Conservation (phyloP, 1,140 invertebrate species). For the Achatina immaculata region DNA sequence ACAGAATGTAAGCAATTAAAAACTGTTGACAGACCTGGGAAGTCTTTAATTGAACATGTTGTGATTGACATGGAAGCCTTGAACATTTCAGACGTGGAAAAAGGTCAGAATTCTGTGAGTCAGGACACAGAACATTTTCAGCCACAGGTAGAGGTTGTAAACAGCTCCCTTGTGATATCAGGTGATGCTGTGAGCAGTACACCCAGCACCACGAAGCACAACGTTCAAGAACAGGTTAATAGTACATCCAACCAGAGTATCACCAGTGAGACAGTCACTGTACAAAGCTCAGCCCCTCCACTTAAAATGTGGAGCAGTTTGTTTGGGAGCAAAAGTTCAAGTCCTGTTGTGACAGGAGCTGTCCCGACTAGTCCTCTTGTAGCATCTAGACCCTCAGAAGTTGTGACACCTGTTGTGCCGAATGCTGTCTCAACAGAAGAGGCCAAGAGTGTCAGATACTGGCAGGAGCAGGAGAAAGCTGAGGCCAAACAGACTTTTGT, state of each 20-base stretch:
- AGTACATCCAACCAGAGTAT: neutral
- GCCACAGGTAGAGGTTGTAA: neutral
- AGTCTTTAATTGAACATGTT: slow-evolving; percentile 14
- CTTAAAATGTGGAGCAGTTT: slow-evolving; percentile 35
- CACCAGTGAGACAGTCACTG: neutral
- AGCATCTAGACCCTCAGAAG: no score
- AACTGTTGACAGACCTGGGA: neutral
- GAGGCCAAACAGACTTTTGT: slow-evolving; percentile 12
- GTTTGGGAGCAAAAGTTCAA: slow-evolving; percentile 17
- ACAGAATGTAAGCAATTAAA: neutral
- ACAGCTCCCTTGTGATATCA: neutral
- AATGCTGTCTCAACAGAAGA: neutral
- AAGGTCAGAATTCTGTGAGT: neutral
- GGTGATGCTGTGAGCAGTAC: neutral
- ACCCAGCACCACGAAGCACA: neutral
- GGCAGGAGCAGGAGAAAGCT: slow-evolving; percentile 29
- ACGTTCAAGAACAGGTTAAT: neutral
- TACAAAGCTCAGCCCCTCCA: neutral
- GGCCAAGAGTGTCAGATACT: slow-evolving; percentile 16
- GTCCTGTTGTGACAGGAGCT: neutral
- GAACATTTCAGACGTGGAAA: slow-evolving; percentile 1
- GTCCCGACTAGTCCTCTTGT: no score
- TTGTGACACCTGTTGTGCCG: neutral
- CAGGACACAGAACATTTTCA: neutral
- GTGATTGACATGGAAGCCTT: slow-evolving; percentile 31